Evolutionary conservation across 2,888 invertebrate species (phyloP).

Genomic region (Dastarcus helophoroides): DNA sequence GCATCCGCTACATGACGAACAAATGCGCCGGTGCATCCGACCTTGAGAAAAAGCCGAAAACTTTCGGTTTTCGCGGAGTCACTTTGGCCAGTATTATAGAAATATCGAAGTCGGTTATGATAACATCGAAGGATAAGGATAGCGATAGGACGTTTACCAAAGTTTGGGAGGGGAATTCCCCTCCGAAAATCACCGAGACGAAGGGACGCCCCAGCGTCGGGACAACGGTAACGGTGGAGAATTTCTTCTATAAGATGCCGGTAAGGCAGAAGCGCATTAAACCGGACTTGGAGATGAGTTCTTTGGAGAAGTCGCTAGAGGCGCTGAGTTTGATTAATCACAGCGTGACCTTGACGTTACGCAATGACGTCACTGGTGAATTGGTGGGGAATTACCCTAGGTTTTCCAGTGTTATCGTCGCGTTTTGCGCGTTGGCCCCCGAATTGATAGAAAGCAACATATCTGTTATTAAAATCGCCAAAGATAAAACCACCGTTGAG

Average conservation of each 20-base stretch:
- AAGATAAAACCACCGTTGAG: conserved; percentile 40
- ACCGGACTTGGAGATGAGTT: conserved; percentile 44
- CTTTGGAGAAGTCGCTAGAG: conserved; percentile 47
- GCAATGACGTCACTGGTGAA: conserved; percentile 51
- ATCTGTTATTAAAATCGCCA: conserved; percentile 32
- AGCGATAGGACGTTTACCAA: conserved; percentile 22
- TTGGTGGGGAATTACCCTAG: conserved; percentile 49
- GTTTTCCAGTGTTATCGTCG: conserved; percentile 42
- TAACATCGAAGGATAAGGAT: conserved; percentile 39
- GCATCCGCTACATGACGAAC: conserved; percentile 51
- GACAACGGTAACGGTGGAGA: conserved; percentile 59
- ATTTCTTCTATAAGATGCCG: conserved; percentile 50
- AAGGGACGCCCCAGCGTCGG: conserved; percentile 50
- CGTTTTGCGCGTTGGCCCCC: conserved; percentile 40
- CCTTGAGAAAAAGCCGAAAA: conserved; percentile 40
- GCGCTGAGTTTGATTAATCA: conserved; percentile 54
- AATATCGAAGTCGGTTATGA: conserved; percentile 44
- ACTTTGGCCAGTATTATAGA: conserved; percentile 51
- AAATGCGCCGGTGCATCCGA: conserved; percentile 46
- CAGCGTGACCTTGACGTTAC: conserved; percentile 52
- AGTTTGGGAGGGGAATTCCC: conserved; percentile 33
- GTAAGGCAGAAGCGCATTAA: conserved; percentile 48
- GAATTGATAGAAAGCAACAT: conserved; percentile 32
- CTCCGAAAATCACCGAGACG: conserved; percentile 22
- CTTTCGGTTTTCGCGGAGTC: conserved; percentile 59